These are phyloP conservation scores for Aythya fuligula DNA, from an alignment of 2,797 vertebrate species.

Conservation along the genomic window DNA sequence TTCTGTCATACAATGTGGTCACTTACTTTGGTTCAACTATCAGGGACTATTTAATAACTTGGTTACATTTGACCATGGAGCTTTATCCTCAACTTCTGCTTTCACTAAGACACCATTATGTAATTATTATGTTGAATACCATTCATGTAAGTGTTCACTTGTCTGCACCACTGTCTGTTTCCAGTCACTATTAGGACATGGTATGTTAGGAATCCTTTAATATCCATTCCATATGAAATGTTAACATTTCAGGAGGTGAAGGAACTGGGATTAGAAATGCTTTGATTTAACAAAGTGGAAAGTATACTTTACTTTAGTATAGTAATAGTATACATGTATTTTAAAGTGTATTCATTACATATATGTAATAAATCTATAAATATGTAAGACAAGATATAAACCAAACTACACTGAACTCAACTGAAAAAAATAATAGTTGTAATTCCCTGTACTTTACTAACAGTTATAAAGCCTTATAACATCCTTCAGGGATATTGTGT, in stretches of 20 bases:
- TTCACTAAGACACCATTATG: neutral
- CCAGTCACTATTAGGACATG: neutral
- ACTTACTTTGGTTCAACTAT: neutral
- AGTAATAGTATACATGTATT: neutral
- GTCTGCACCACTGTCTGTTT: neutral
- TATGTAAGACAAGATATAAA: neutral
- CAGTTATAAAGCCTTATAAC: neutral
- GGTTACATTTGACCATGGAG: neutral
- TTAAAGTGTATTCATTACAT: neutral
- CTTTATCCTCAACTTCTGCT: neutral
- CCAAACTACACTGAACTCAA: neutral
- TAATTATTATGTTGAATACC: neutral
- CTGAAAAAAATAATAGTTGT: neutral
- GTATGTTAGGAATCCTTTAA: neutral
- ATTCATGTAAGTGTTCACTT: neutral
- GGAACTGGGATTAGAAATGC: neutral
- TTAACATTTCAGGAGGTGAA: neutral
- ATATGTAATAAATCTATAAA: neutral
- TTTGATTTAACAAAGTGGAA: neutral
- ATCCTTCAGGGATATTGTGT: neutral
- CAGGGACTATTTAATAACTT: neutral
- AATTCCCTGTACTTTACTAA: neutral
- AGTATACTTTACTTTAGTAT: neutral
- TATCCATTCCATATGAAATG: neutral
- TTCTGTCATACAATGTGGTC: neutral